Conservation (phyloP, 2,113 vertebrate species). For the Ursus arctos region DNA sequence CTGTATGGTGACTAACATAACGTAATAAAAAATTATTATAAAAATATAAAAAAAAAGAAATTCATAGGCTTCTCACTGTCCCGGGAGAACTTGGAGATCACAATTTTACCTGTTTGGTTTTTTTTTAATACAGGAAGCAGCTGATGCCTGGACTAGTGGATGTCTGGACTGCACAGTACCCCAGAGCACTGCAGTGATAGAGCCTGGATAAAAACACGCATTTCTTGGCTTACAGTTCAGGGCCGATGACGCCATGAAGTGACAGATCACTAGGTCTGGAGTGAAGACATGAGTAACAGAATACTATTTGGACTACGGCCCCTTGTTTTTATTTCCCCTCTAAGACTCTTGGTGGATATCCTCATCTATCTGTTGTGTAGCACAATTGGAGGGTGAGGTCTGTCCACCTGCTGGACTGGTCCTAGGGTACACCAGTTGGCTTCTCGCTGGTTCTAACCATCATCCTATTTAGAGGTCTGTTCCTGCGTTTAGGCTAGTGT, state of each 20-base stretch:
- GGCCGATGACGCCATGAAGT: neutral
- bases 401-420: neutral
- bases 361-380: neutral
- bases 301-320: neutral
- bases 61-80: neutral
- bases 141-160: neutral
- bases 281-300: neutral
- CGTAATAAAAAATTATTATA: no score
- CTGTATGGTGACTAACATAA: no score
- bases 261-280: neutral
- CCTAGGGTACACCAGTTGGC: neutral
- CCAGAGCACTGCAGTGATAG: neutral
- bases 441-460: neutral
- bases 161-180: neutral
- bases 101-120: neutral
- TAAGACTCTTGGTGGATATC: neutral
- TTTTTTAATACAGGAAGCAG: neutral
- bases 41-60: neutral
- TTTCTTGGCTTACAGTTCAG: neutral
- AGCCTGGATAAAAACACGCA: neutral
- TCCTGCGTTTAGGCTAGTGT: neutral
- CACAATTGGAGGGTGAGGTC: neutral
- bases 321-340: neutral
- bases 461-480: slow-evolving; percentile 6
- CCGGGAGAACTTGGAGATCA: neutral